Conservation (phyloP, 2,113 vertebrate species). For the Geothlypis trichas region DNA sequence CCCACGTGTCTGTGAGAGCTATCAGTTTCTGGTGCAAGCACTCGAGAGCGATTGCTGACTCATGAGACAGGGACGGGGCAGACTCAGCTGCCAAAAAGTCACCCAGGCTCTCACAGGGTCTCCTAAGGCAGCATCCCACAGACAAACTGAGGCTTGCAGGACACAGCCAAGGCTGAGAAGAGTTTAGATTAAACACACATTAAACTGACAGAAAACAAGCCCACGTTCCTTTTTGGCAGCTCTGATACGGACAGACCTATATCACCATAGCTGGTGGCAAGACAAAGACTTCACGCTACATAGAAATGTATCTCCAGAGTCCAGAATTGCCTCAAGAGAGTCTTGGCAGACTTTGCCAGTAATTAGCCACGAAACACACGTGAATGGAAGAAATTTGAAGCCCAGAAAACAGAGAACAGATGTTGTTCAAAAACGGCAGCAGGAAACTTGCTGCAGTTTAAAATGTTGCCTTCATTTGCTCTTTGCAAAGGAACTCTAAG, state of each 20-base stretch:
- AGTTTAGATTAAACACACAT: background rate
- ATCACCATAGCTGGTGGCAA: background rate
- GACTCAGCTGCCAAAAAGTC: background rate
- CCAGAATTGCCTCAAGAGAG: background rate
- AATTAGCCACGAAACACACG: background rate
- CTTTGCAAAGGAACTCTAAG: background rate
- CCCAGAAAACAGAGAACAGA: background rate
- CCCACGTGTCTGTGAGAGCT: background rate
- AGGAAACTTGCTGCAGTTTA: background rate
- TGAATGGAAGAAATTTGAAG: background rate
- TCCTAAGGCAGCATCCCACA: background rate
- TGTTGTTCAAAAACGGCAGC: background rate
- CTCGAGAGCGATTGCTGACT: background rate
- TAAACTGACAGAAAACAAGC: background rate
- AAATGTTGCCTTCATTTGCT: background rate
- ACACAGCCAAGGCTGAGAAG: background rate
- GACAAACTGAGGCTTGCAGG: background rate
- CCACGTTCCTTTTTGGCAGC: background rate
- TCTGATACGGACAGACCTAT: background rate
- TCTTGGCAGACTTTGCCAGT: background rate
- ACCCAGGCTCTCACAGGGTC: background rate
- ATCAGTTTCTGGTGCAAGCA: background rate
- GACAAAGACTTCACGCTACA: background rate
- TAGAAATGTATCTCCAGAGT: background rate
- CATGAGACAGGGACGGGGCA: fast-evolving